Percentiles rank a stretch among this genome's conserved stretches.
Conservation (phyloP, 1,140 invertebrate genomes). For the Leptinotarsa undecemlineata region DNA sequence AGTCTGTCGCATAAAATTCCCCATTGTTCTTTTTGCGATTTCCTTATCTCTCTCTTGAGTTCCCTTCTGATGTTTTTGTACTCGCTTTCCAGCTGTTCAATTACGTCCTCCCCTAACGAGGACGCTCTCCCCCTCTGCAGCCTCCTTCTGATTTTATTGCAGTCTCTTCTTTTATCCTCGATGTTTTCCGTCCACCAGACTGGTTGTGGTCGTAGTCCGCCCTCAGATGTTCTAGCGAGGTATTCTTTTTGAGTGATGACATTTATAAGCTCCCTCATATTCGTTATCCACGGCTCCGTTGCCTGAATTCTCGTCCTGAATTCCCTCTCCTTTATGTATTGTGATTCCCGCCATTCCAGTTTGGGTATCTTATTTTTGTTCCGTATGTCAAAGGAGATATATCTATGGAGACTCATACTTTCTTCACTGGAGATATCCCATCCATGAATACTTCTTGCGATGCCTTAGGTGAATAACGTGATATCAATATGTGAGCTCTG, state of each 20-base stretch:
- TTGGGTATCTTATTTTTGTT: background rate
- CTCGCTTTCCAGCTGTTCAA: background rate
- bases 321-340: background rate
- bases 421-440: background rate
- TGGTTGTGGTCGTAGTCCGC: background rate
- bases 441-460: background rate
- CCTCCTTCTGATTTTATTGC: background rate
- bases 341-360: background rate
- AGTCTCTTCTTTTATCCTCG: background rate
- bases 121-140: background rate
- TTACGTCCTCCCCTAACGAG: background rate
- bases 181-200: conserved; percentile 7
- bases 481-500: conserved; percentile 13
- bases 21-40: conserved; percentile 3
- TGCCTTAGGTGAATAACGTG: background rate
- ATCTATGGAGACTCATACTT: conserved; percentile 12
- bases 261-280: background rate
- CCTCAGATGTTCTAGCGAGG: background rate
- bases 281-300: background rate
- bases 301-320: background rate
- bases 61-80: background rate
- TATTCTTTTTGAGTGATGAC: background rate
- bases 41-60: background rate
- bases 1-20: background rate
- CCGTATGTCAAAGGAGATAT: conserved; percentile 10